These are phyloP conservation scores for Lithosia quadra DNA, from an alignment of 2,888 invertebrate species.

Conservation along the genomic window DNA sequence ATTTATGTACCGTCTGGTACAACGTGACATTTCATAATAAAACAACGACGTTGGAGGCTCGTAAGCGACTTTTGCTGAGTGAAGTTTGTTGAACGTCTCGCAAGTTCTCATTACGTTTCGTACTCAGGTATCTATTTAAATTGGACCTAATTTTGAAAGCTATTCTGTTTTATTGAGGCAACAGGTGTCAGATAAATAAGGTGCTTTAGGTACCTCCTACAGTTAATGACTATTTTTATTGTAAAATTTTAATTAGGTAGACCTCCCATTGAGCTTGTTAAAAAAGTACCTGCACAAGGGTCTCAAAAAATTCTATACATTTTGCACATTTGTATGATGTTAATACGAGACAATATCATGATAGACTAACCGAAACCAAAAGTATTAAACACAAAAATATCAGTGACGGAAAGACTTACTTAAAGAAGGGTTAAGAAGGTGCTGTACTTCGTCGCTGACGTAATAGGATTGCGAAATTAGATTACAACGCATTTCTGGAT, in stretches of 20 bases:
- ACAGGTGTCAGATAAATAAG: constrained; percentile 28
- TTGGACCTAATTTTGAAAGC: constrained; percentile 30
- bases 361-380: neutral
- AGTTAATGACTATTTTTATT: neutral
- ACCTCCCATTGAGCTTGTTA: neutral
- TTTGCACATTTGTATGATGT: too few relatives aligned
- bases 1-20: constrained; percentile 84
- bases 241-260: neutral
- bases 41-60: constrained; percentile 69
- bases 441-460: neutral
- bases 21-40: constrained; percentile 83
- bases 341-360: too few relatives aligned
- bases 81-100: constrained; percentile 77
- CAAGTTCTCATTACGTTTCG: constrained; percentile 56
- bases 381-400: neutral
- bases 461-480: neutral
- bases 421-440: neutral
- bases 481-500: neutral
- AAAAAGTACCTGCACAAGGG: too few relatives aligned
- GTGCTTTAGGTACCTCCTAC: neutral
- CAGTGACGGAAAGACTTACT: neutral
- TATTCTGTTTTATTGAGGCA: constrained; percentile 33
- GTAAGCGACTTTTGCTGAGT: constrained; percentile 63
- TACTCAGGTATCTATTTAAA: constrained; percentile 46
- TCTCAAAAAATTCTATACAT: too few relatives aligned